A percentile compares a stretch with the other conserved stretches of the same genome.
Conservation (phyloP, 2,797 vertebrate species). For the Steatocranus sp. region DNA sequence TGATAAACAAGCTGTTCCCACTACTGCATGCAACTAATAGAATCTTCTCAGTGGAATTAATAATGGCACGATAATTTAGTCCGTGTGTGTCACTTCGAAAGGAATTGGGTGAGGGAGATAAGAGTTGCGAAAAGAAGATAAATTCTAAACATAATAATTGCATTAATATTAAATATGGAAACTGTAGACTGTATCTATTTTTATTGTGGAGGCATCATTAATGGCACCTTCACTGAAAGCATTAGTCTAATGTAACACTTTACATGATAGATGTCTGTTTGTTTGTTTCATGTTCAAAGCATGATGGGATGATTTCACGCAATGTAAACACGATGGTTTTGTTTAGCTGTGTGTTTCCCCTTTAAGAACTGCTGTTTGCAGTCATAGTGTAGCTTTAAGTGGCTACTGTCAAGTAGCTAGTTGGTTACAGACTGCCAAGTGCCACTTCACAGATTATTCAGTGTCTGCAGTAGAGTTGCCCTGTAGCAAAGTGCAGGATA, state of each 20-base stretch:
- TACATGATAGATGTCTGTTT: background rate
- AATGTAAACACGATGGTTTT: background rate
- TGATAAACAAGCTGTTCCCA: slow-evolving; percentile 58
- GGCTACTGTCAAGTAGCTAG: slow-evolving; percentile 31
- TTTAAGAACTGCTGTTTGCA: slow-evolving; percentile 28
- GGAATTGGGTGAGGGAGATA: background rate
- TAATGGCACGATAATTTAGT: slow-evolving; percentile 34
- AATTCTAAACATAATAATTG: background rate
- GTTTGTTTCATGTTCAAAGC: background rate
- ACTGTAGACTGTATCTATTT: background rate
- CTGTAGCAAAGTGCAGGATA: slow-evolving; percentile 37
- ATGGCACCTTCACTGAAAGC: background rate
- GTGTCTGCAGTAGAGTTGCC: slow-evolving; percentile 28
- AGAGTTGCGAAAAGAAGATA: background rate
- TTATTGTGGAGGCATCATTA: background rate
- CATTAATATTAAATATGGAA: background rate
- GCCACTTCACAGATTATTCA: slow-evolving; percentile 57
- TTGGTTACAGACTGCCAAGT: slow-evolving; percentile 51
- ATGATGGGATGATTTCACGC: background rate
- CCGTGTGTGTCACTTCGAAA: slow-evolving; percentile 17
- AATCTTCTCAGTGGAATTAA: slow-evolving; percentile 46
- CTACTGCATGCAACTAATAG: slow-evolving; percentile 48
- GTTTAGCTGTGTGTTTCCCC: background rate
- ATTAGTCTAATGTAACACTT: background rate
- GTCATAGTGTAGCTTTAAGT: slow-evolving; percentile 28